Base-by-base conservation (phyloP, 2,797 vertebrate genomes). In the Crenuchus spilurus region DNA sequence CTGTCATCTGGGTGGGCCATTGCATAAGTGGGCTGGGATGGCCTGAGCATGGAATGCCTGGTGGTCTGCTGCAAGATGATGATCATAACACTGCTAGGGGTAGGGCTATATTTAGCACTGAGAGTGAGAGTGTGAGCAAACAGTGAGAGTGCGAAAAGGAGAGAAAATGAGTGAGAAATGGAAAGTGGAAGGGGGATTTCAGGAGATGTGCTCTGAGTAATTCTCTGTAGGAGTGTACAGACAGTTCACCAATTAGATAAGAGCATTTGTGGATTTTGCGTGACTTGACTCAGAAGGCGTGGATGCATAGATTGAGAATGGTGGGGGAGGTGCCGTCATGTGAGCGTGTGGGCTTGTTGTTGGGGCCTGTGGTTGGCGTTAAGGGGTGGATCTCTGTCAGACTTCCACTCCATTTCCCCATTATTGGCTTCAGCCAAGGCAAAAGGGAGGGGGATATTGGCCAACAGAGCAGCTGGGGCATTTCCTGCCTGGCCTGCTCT, bases 91-190 rank as follows among this genome's bases (percentile, higher is more conserved):
- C 78, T 77, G 76, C 72, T 58, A 71, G 64, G 70, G 68, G 74
- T 64, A 1, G 2, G 26, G 84, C 87, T 93, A 93, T 92, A 90
- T 93, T 90, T 91, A 91, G 84, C 80, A 70, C 39, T 1, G 7
- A 63, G 80, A 80, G 81, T 76, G 80, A 83, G 52, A n/a, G 14
- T 16, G n/a, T n/a, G n/a, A n/a, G n/a, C n/a, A n/a, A n/a, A 62
- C 65, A 63, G 64, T 66, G 73, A 80, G 72, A 42, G 20, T 14
- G 52, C 33, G 49, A 60, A 52, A 64, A 6, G 30, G 2, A 54
- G 16, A 33, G 57, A 80, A 80, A 70, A 72, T 63, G 69, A 80
- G 20, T 26, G 57, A 54, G 52, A 75, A 51, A 67, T 3, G 8
- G 26, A 67, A 39, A 24, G 44, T 20, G 14, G 35, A 26, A 30